phyloP scores from a whole-genome alignment of 2,797 vertebrate species.

The Nyctalus aviator region DNA sequence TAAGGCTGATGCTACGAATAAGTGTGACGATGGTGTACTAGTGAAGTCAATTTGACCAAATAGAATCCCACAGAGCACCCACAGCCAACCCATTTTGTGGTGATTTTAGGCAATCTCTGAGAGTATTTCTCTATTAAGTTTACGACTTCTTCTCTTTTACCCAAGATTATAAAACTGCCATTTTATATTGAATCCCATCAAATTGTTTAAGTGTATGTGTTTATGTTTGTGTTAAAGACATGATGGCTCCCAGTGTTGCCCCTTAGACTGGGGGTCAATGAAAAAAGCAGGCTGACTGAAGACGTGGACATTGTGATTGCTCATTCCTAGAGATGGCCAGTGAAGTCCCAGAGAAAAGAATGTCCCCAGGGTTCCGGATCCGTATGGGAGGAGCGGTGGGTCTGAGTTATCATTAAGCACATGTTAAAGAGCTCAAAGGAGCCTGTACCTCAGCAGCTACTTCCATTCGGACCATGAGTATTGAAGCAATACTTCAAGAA shows the following conservation, averaged over 20 bases:
- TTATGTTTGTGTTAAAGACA: constrained; percentile 1
- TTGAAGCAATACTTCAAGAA: too few relatives aligned
- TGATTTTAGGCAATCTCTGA: not conserved
- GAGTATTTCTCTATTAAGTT: not conserved
- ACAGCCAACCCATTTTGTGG: not conserved
- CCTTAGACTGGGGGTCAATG: not conserved
- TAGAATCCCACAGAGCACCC: not conserved
- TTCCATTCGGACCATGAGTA: not conserved
- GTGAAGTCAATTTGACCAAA: constrained; percentile 27
- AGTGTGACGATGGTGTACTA: not conserved
- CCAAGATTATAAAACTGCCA: not conserved
- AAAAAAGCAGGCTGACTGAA: not conserved
- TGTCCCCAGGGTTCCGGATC: not conserved
- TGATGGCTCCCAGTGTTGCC: not conserved
- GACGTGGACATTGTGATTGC: not conserved
- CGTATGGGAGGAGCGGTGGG: not conserved
- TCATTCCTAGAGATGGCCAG: not conserved
- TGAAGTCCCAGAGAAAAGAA: not conserved
- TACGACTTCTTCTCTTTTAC: constrained; percentile 5
- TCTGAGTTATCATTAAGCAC: not conserved
- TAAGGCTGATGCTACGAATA: not conserved
- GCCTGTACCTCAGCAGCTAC: not conserved
- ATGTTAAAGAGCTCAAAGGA: not conserved
- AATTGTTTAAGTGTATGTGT: not conserved
- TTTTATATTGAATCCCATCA: not conserved